phyloP scores from a whole-genome alignment of 2,797 vertebrate genomes.

The Parotocinclus haroldoi region DNA sequence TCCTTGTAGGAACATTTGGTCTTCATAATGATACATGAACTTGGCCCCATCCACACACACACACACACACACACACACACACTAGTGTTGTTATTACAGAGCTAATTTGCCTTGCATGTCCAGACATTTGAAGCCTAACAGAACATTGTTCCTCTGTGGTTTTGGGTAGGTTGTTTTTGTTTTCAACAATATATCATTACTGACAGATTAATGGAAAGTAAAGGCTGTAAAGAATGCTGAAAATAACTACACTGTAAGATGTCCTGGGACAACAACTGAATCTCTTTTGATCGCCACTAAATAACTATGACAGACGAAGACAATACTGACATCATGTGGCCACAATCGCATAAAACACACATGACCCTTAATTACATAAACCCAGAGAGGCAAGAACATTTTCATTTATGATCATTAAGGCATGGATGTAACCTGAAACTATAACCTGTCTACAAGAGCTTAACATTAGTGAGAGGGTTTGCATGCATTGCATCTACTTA shows the following conservation, averaged over 20 bases:
- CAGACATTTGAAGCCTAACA: slow-evolving; percentile 2
- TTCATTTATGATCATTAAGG: too few relatives aligned
- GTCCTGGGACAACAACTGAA: neutral
- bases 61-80: slow-evolving; percentile 34
- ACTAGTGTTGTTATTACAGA: slow-evolving; percentile 39
- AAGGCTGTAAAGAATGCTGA: neutral
- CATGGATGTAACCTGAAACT: too few relatives aligned
- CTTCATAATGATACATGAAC: too few relatives aligned
- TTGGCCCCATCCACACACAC: too few relatives aligned
- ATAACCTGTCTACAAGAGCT: too few relatives aligned
- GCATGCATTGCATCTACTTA: too few relatives aligned
- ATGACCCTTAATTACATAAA: neutral
- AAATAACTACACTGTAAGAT: neutral
- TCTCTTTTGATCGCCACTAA: neutral
- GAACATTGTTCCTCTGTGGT: slow-evolving; percentile 35
- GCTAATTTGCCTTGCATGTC: slow-evolving; percentile 1
- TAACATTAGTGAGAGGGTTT: too few relatives aligned
- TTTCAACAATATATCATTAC: slow-evolving; percentile 6
- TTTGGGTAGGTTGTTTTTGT: slow-evolving; percentile 15
- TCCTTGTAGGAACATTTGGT: too few relatives aligned
- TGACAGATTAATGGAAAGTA: neutral
- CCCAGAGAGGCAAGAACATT: neutral
- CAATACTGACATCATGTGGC: slow-evolving; percentile 68
- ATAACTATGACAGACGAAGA: slow-evolving; percentile 15
- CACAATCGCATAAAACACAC: slow-evolving; percentile 64